These are phyloP conservation scores for Crenichthys baileyi DNA, from an alignment of 2,797 vertebrate genomes.

Conservation along the genomic window DNA sequence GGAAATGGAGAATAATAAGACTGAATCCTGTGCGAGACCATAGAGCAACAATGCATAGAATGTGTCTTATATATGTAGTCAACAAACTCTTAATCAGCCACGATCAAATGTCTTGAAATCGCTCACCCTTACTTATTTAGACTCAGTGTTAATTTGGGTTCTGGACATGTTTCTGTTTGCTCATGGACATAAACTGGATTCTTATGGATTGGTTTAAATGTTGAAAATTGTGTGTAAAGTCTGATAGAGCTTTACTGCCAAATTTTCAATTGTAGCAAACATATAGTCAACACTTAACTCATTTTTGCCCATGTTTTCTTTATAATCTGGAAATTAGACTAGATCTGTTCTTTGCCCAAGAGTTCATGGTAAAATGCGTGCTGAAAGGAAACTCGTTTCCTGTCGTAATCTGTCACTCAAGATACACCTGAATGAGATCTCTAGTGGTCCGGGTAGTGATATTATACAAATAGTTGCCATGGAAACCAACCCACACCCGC, in stretches of 20 bases:
- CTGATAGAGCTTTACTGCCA: constrained; percentile 14
- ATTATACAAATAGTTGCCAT: constrained; percentile 54
- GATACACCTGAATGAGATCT: constrained; percentile 64
- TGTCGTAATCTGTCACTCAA: constrained; percentile 53
- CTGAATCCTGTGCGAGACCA: background rate
- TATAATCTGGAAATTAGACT: constrained; percentile 8
- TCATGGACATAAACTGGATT: background rate
- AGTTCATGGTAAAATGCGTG: constrained; percentile 2
- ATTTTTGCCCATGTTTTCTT: background rate
- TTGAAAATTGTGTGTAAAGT: constrained; percentile 2
- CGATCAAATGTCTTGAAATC: background rate
- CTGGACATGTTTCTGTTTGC: background rate
- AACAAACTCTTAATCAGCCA: background rate
- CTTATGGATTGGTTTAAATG: background rate
- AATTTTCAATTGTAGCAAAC: constrained; percentile 17
- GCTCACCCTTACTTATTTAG: background rate
- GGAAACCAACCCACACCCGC: constrained; percentile 79
- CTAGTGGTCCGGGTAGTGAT: constrained; percentile 57
- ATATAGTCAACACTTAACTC: constrained; percentile 12
- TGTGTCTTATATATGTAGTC: background rate
- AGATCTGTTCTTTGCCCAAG: constrained; percentile 14
- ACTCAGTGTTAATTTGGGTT: background rate
- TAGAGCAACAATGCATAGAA: background rate
- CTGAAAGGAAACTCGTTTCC: constrained; percentile 38
- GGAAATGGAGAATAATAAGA: background rate